Base-by-base conservation (phyloP, 1,140 invertebrate species). In the Drosophila carrolli region DNA sequence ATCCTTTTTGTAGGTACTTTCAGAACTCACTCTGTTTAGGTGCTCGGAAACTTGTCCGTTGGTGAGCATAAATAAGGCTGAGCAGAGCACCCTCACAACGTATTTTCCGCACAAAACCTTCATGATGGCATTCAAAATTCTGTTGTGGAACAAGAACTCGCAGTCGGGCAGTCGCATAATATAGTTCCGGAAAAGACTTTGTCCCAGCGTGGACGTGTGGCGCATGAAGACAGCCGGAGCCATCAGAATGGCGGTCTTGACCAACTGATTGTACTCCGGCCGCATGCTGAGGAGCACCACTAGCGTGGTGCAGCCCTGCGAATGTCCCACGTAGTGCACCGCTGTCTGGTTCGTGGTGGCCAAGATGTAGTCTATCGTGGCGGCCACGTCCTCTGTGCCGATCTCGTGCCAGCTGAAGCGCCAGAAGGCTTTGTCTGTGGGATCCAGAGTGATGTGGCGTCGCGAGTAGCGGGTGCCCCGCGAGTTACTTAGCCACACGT, bases 401-500 rank as follows among this genome's bases (percentile, higher is more conserved):
- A 96, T 95, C 91, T 96, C 95, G 83, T 96, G 94, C 93, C 93
- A 96, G 75, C 95, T 95, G 43, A 81, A 92, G 40, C 83, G 59
- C 90, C 90, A 93, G 44, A 90, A 93, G 23, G 76, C 35, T 23
- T 81, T 58, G 29, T 91, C 62, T 4, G 93, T 91, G 79, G 93
- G 65, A 1, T 7, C 3, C 6, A 93, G 57, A 0, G 72, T 71
- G 5, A 90, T 61, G 88, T 96, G 95, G 29, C 92, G 91, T 13
- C 93, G 90, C 0, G 95, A 96, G 79, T 95, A 95, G 1, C 91
- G 93, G 68, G 94, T 96, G 4, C 96, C 96, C 53, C 96, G 92
- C 8, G 93, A 93, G 86, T 96, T 96, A 0, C 94, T 95, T 77
- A 96, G 65, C 96, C 96, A 96, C 0, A 96, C 95, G 71, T 96